Evolutionary conservation across 2,888 invertebrate species (phyloP), one percentile per base, ranked within the genome.

Genomic region (Gari tellinella): DNA sequence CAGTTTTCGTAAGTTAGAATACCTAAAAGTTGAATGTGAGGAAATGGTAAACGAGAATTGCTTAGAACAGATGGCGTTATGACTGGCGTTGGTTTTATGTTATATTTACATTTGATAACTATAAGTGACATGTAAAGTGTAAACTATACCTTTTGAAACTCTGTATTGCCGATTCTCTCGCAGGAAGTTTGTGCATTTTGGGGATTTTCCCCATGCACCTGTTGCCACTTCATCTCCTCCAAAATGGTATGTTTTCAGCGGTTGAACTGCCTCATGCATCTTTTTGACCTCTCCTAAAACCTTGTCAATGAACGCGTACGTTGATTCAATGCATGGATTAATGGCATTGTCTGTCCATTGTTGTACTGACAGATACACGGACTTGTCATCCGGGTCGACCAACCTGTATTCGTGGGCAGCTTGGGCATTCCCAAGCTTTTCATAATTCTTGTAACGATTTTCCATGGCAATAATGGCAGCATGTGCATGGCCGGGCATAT

Each of bases 171-270:
- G 66, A 21, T 72, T 52, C 3, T 49, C 12, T 31, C n/a, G 19
- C 2, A 79, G 45, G 25, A 79, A 66, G 1, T 62, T 45, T 10
- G 72, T 48, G 66, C 91, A 91, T n/a, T 48, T 55, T 1, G 87
- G 51, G 1, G 90, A 90, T 40, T 87, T 83, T 21, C 81, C 65
- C 90, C 90, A 90, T 2, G 90, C 89, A 7, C 86, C 85, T 0
- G 25, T 26, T 0, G 87, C 81, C 2, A 88, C 89, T 67, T 91
- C 91, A 61, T 91, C 91, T 0, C 90, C 90, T 3, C 90, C 91
- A 45, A 89, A 85, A 72, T 91, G 89, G 62, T 87, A 88, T 5
- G 72, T 74, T 37, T 75, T 78, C 26, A 90, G 66, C 0, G 87
- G 87, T 43, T 84, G 82, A n/a, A 83, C 77, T 10, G 77, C 80